Evolutionary conservation across 2,888 invertebrate species (phyloP).

Genomic region (Rhagonycha lutea): DNA sequence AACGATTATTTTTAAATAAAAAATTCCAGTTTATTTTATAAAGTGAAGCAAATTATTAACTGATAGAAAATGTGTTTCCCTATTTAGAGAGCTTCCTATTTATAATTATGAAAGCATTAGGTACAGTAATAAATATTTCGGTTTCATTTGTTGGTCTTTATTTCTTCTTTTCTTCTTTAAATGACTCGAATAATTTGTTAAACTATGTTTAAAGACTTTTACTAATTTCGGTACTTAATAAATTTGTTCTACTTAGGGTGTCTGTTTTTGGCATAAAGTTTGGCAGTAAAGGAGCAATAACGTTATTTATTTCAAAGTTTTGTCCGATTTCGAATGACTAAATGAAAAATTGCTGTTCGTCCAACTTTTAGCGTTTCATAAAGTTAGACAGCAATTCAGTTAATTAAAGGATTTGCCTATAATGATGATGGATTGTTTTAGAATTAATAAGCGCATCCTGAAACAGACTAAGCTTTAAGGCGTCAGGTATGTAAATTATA

Average conservation of each 20-base stretch:
- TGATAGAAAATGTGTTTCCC: not conserved
- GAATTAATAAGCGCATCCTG: constrained; percentile 44
- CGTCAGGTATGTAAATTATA: constrained; percentile 17
- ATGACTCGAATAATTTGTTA: not conserved
- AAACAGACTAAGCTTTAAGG: constrained; percentile 26
- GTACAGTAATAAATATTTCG: not conserved
- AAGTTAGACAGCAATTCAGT: constrained; percentile 46
- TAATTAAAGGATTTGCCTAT: constrained; percentile 49
- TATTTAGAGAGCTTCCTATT: not conserved
- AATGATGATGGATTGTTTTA: constrained; percentile 48
- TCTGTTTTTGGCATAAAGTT: not conserved
- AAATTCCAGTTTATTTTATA: not conserved
- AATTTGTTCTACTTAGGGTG: not conserved
- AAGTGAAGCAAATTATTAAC: not conserved
- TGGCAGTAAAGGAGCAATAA: not conserved
- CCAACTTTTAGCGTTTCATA: constrained; percentile 42
- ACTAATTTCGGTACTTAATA: not conserved
- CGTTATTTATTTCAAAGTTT: constrained; percentile 16
- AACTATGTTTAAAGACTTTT: not conserved
- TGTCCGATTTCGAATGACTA: constrained; percentile 16
- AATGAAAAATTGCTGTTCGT: constrained; percentile 40
- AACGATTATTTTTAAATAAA: no score
- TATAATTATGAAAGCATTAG: not conserved
- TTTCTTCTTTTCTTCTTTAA: not conserved
- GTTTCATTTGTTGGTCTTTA: not conserved